Base-by-base conservation (phyloP, 2,113 vertebrate genomes). In the Myanophis thanlyinensis region DNA sequence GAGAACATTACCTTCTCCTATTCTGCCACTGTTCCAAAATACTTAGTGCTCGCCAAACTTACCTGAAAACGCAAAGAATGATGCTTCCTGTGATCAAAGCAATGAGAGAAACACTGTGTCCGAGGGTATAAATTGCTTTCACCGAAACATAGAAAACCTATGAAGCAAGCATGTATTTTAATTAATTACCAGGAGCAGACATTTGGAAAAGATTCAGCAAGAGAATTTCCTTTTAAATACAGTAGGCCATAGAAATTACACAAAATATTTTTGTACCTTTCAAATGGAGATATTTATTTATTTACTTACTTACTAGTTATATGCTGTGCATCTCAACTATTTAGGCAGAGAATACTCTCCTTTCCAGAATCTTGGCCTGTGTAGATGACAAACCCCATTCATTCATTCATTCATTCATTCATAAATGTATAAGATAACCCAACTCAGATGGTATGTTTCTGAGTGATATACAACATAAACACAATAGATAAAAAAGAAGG, bases 11-110 rank as follows among this genome's bases (percentile, higher is more conserved):
- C 35, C 73, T 40, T 5, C 12, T n/a, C 62, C 12, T 80, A 40
- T 80, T 80, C n/a, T 80, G 30, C 12, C 27, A 15, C 48, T 30
- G 15, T 51, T 53, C 47, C 30, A n/a, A 49, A 73, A 62, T 18
- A 48, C 25, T 30, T 25, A 15, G 0, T 25, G 40, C 44, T 20
- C 40, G 35, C 51, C 35, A 40, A 59, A 93, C 98, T 94, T 95
- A 98, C 98, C 98, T 98, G 97, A 98, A 98, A 92, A 99, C 95
- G 91, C 98, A 99, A 93, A 99, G 98, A 94, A 99, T 98, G 92
- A 98, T 96, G 67, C 98, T 98, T 90, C 98, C 98, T 0, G 98
- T 98, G 67, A 97, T 98, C 25, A 99, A 98, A 88, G 99, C 98
- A 94, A 99, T 97, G 93, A 99, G 94, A 35, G 99, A 99, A 86